Evolutionary conservation across 2,113 vertebrate genomes (phyloP), one percentile per base, ranked within the genome.

Genomic region (Takifugu flavidus): DNA sequence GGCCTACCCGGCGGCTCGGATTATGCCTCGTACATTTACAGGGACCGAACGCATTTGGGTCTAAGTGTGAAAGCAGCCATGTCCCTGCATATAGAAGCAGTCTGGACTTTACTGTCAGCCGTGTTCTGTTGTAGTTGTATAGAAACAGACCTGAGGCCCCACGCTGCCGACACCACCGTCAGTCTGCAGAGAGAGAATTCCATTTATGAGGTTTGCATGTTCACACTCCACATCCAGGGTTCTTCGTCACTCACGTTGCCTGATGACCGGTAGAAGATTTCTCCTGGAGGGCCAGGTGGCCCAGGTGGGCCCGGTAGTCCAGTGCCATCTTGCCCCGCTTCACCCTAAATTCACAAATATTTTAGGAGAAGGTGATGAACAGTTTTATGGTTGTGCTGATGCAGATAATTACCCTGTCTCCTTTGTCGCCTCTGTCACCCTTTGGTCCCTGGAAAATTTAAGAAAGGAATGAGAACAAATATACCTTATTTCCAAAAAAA

Each of bases 261-360:
- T 60, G 77, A 56, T 0, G 89, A 77, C 8, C 86, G 26, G 65
- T 93, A 72, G 67, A 92, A 39, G 0, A 94, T 79, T 57, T 92
- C 90, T 26, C 96, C 96, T 0, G 96, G 94, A 2, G 90, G 90
- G 15, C 96, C 96, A 0, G 96, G 96, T 2, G 91, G 94, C 0
- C 96, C 96, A 0, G 94, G 95, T 6, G 88, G 92, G 2, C 96
- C 96, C 0, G 91, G 91, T 5, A 88, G 66, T 14, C 94, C 94
- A 0, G 82, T 80, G 13, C 94, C 96, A 4, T 98, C 93, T 77
- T 82, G 91, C 45, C 97, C 97, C 49, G 85, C 27, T 14, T 95
- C 92, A 0, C 96, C 97, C 97, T 98, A 73, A 43, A 88, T 67
- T 25, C 54, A 89, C 46, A 83, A 44, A 47, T 5, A 45, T 15